A percentile compares a stretch with the other conserved stretches of the same genome.
Evolutionary conservation across 2,113 vertebrate species (phyloP).

Genomic region (Raphicerus campestris): DNA sequence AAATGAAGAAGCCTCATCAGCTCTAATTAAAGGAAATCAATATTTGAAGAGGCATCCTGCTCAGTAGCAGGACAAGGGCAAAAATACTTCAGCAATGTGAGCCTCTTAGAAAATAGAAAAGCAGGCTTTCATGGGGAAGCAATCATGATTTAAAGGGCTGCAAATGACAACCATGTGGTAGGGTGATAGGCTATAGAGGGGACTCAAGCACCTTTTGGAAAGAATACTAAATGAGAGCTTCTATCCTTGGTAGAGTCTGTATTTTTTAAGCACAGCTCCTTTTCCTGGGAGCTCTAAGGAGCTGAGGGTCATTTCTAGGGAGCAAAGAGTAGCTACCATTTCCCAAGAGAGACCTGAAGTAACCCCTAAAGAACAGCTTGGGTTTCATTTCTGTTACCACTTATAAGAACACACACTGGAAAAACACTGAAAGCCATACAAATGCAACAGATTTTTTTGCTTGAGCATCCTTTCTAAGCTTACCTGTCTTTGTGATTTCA

Average conservation of each 20-base stretch:
- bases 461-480: neutral
- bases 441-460: neutral
- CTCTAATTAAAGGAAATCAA: constrained; percentile 63
- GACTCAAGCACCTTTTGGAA: constrained; percentile 22
- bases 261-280: neutral
- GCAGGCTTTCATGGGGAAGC: neutral
- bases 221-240: neutral
- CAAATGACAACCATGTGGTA: neutral
- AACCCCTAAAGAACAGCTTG: neutral
- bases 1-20: constrained; percentile 41
- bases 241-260: neutral
- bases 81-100: constrained; percentile 46
- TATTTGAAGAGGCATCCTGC: constrained; percentile 62
- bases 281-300: neutral
- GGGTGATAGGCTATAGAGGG: neutral
- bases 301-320: neutral
- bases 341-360: neutral
- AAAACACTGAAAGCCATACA: constrained; percentile 2
- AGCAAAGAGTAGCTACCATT: neutral
- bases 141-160: constrained; percentile 39
- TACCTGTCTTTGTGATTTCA: neutral
- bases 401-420: neutral
- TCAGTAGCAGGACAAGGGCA: constrained; percentile 44
- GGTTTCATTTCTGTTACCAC: constrained; percentile 12
- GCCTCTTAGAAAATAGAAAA: constrained; percentile 38